Base-by-base conservation (phyloP, 2,797 vertebrate species). In the Rhincodon typus region DNA sequence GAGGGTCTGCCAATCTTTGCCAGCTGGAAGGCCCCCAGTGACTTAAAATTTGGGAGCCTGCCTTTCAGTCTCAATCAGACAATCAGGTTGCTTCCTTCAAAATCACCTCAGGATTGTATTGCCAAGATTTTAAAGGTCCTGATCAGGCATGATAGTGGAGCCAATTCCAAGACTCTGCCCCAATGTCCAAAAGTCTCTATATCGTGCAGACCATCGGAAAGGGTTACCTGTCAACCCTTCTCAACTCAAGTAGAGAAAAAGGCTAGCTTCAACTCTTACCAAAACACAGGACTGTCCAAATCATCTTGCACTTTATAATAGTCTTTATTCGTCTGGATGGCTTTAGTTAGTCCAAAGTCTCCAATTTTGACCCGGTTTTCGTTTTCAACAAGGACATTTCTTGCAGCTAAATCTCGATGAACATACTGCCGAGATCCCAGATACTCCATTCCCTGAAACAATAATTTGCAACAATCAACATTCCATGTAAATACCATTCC, bases 241-340 rank as follows among this genome's bases (percentile, higher is more conserved):
- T 46, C 42, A 69, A 23, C 62, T 42, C 67, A n/a, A 93, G 13
- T n/a, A 67, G 90, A 66, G 19, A 2, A 38, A 38, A 38, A 8
- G 7, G n/a, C 57, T 57, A 6, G 23, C n/a, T 21, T 42, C n/a
- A 93, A 93, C 21, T n/a, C 96, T 97, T 97, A 99, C 99, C 99
- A 99, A 96, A 99, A 99, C 1, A 99, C 99, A 0, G 99, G 99
- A 96, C 99, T 99, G 96, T 99, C 99, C 0, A 98, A 97, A 96
- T 99, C 99, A 0, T 99, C 99, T 96, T 99, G 99, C 96, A 99
- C 99, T 0, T 98, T 99, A 97, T 99, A 99, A 96, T 99, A 99
- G 13, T 99, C 99, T 96, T 99, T 98, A 0, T 99, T 98, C 0
- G 99, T 98, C 96, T 99, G 99, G 53, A 99, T 99, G 91, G 98